Base-by-base conservation (phyloP, 2,113 vertebrate genomes). In the Tringa solitaria region DNA sequence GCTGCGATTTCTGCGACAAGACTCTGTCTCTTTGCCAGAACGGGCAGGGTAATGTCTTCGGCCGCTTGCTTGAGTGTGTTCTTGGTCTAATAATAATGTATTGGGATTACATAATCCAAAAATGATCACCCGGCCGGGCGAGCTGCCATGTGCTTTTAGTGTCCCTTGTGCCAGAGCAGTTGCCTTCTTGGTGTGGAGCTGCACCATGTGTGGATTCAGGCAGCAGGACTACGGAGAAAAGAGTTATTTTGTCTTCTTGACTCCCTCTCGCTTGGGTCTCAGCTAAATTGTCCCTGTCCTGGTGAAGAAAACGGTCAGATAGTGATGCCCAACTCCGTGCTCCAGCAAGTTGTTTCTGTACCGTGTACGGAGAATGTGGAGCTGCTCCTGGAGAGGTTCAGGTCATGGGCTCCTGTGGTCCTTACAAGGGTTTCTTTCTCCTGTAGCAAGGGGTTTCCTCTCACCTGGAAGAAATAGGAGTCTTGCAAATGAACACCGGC, bases 131-230 rank as follows among this genome's bases (percentile, higher is more conserved):
- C 93, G 48, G 87, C 93, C 0, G 87, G 96, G 94, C 91, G 22
- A 89, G 91, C 91, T 96, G 95, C 95, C 94, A 84, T 91, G 41
- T 11, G 92, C 59, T 79, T 95, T 78, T 56, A 82, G 90, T 46
- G 73, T 70, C 91, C 94, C 93, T 21, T 35, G 81, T 96, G 94
- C 90, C 94, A 81, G 64, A 80, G 90, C 70, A 53, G 69, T 95
- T 43, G 90, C 33, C 48, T 93, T 84, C 33, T n/a, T 67, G 64
- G 87, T 69, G 69, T 72, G 75, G 92, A 94, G 84, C 93, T 69
- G 87, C 12, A 72, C 39, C 82, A 19, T 43, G 83, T 80, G 86
- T 54, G 80, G n/a, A 50, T 59, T 59, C 26, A 22, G 60, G 93
- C 88, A 59, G 83, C 64, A 14, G 79, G 63, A 7, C 46, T 72